Evolutionary conservation across 2,888 invertebrate species (phyloP).

Genomic region (Acleris holmiana): DNA sequence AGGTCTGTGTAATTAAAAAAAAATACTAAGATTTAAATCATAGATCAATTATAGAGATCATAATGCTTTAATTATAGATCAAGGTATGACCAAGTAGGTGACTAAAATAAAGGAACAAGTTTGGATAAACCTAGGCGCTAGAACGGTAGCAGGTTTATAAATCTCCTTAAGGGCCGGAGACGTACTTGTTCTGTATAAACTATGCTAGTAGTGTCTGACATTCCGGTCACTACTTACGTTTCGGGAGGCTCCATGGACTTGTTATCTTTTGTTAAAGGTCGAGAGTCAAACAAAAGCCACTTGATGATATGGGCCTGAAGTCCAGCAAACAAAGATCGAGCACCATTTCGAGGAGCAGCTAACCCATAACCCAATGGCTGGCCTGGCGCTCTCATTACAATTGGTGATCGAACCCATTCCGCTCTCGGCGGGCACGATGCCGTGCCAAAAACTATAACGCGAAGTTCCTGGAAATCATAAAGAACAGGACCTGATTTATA

Average conservation of each 20-base stretch:
- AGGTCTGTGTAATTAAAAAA: too few species aligned
- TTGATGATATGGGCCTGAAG: conserved; percentile 89
- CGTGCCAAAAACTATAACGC: conserved; percentile 86
- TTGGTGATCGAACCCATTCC: conserved; percentile 89
- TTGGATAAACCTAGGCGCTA: too few species aligned
- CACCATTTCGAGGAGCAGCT: conserved; percentile 87
- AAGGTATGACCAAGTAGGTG: too few species aligned
- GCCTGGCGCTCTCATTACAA: conserved; percentile 85
- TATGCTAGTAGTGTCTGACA: too few species aligned
- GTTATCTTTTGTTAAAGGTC: conserved; percentile 75
- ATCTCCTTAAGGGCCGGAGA: too few species aligned
- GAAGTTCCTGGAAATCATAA: conserved; percentile 78
- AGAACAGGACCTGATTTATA: too few species aligned
- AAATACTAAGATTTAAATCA: too few species aligned
- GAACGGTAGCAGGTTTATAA: too few species aligned
- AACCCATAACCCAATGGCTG: conserved; percentile 86
- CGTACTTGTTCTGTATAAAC: too few species aligned
- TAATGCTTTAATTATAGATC: too few species aligned
- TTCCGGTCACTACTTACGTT: conserved; percentile 61
- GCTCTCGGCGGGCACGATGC: conserved; percentile 88
- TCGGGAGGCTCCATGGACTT: conserved; percentile 79
- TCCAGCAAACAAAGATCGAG: conserved; percentile 86
- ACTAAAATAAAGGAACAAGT: too few species aligned
- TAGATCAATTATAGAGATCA: too few species aligned
- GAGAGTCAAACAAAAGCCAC: conserved; percentile 86